Conservation (phyloP, 2,113 vertebrate species). For the Petroica traversi region DNA sequence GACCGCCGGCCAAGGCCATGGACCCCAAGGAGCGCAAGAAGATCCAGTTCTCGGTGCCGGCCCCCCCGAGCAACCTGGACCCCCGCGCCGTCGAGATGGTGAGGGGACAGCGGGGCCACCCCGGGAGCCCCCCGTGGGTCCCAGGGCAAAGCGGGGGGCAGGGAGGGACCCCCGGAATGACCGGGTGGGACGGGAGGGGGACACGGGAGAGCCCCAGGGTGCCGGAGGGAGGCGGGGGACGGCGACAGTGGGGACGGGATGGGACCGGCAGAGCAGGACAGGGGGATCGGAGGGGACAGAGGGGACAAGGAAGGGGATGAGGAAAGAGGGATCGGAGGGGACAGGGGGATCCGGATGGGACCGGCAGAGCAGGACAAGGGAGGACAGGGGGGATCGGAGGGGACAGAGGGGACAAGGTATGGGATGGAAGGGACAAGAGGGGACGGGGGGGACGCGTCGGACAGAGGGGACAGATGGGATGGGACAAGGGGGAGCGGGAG, state of each 20-base stretch:
- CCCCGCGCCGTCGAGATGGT: conserved; percentile 96
- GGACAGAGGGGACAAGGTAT: not conserved
- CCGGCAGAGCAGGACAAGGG: too few species aligned
- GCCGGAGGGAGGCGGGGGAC: not conserved
- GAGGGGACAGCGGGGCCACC: conserved; percentile 35
- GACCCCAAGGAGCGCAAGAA: conserved; percentile 90
- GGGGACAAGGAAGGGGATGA: too few species aligned
- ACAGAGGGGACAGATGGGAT: not conserved
- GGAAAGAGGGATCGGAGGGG: too few species aligned
- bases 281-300: not conserved
- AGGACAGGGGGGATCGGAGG: not conserved
- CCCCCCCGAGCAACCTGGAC: conserved; percentile 88
- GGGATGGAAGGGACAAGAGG: not conserved
- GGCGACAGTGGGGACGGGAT: not conserved
- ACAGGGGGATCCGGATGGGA: not conserved
- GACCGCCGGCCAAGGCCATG: conserved; percentile 73
- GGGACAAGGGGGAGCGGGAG: not conserved
- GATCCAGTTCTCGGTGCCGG: conserved; percentile 90
- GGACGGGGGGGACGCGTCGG: not conserved
- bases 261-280: not conserved
- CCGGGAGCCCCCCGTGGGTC: not conserved
- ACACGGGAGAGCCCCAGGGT: not conserved
- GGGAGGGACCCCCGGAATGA: not conserved
- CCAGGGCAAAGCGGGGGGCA: not conserved
- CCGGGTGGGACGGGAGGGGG: not conserved